Evolutionary conservation across 2,797 vertebrate genomes (phyloP), one percentile per base, ranked within the genome.

Genomic region (Falco concolor): DNA sequence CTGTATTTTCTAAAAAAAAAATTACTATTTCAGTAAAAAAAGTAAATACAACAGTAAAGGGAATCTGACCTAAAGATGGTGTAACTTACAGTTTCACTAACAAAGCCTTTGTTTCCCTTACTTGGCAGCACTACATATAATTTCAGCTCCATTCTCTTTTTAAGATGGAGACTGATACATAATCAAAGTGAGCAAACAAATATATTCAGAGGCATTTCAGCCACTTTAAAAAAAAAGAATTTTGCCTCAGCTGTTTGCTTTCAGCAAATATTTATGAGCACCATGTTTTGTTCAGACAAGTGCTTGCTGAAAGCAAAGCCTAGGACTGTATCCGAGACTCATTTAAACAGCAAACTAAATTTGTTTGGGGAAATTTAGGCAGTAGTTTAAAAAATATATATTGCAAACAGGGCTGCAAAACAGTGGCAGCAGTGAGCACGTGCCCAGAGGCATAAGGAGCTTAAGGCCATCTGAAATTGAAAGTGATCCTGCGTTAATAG

Each of bases 231-330:
- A 15, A 45, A 59, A 15, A 45, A 88, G 83, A 88, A 65, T 92
- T 96, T 91, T 92, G 67, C 69, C 81, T 74, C 75, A 69, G 87
- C 63, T 95, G 59, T 92, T 96, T 94, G 87, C 84, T 95, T 92
- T 93, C 78, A 92, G 68, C 76, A 91, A 93, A 84, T 92, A 92
- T 95, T 93, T 94, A 89, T 45, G 73, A 92, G 89, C 65, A 45
- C 25, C 60, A 4, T 42, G 40, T 70, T 89, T 93, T 84, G 60
- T 80, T 91, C 89, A 64, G 84, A 84, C 87, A 84, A 87, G 44
- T 52, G 59, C 78, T 70, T 74, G 25, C 56, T 77, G 64, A 89
- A 95, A 95, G 84, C 36, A 91, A 86, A 84, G 60, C 53, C 56
- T 67, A 52, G 53, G 68, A 87, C 61, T 64, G 45, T 56, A 64